phyloP scores from a whole-genome alignment of 2,888 invertebrate species.

The Drosophila antonietae region DNA sequence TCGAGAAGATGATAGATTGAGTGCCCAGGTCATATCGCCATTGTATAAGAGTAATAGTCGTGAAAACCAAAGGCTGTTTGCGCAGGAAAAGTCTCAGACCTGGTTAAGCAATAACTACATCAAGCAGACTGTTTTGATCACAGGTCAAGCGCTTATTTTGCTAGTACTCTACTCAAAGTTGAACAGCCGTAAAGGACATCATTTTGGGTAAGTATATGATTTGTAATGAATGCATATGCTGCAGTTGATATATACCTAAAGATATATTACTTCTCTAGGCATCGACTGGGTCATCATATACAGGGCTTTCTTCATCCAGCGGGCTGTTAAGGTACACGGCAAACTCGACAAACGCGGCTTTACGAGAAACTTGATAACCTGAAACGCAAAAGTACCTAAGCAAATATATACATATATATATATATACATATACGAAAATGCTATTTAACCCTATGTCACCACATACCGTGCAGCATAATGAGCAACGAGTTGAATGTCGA shows the following conservation, averaged over 20 bases:
- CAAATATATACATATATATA: constrained; percentile 12
- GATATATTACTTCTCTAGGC: constrained; percentile 23
- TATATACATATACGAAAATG: constrained; percentile 10
- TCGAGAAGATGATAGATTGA: not conserved
- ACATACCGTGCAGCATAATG: constrained; percentile 29
- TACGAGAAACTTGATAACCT: constrained; percentile 28
- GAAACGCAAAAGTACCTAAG: constrained; percentile 52
- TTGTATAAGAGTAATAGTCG: not conserved
- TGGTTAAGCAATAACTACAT: constrained; percentile 36
- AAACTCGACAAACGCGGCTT: constrained; percentile 5
- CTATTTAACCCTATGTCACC: constrained; percentile 9
- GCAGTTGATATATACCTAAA: too few species aligned
- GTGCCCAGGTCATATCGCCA: not conserved
- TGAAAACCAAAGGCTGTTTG: not conserved
- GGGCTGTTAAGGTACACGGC: constrained; percentile 34
- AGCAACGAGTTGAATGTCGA: constrained; percentile 53
- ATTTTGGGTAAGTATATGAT: constrained; percentile 41
- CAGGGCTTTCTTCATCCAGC: constrained; percentile 49
- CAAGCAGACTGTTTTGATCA: constrained; percentile 50
- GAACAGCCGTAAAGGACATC: constrained; percentile 41
- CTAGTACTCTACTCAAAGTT: constrained; percentile 49
- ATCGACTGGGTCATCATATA: constrained; percentile 38
- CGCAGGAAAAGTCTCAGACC: constrained; percentile 2
- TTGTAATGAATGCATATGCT: not conserved
- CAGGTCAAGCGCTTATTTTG: constrained; percentile 48